Evolutionary conservation across 2,113 vertebrate species (phyloP).

Genomic region (Elephantulus edwardii): DNA sequence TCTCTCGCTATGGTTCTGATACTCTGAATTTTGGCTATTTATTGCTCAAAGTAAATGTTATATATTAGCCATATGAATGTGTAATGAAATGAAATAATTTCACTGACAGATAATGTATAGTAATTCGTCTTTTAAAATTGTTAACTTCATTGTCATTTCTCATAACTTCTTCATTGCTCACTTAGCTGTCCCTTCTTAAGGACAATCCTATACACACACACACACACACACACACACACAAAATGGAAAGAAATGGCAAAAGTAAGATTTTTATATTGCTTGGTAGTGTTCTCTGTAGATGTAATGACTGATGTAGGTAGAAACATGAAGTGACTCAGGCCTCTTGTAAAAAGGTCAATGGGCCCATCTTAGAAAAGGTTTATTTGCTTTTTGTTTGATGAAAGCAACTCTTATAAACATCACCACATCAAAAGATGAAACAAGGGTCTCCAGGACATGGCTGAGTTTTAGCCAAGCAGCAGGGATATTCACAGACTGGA

Average conservation of each 20-base stretch:
- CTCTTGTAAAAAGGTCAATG: constrained; percentile 61
- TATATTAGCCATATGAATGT: not conserved
- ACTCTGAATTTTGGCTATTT: not conserved
- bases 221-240: no score
- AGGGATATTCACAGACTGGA: constrained; percentile 41
- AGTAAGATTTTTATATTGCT: constrained; percentile 13
- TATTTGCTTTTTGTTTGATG: constrained; percentile 80
- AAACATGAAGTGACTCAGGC: constrained; percentile 81
- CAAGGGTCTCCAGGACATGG: constrained; percentile 58
- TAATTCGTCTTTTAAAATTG: not conserved
- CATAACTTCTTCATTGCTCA: constrained; percentile 25
- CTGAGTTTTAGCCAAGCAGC: constrained; percentile 56
- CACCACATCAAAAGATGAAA: constrained; percentile 72
- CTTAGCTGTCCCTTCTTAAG: not conserved
- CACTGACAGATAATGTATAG: not conserved
- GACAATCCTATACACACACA: no score
- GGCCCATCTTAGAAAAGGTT: constrained; percentile 80
- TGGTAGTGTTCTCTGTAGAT: constrained; percentile 73
- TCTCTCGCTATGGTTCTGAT: constrained; percentile 4
- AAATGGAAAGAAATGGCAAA: constrained; percentile 4
- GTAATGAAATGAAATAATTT: constrained; percentile 6
- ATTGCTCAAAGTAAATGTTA: constrained; percentile 36
- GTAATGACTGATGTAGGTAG: constrained; percentile 75
- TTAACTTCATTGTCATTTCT: constrained; percentile 4
- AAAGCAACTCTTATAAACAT: constrained; percentile 48